Percentiles rank a stretch among this genome's conserved stretches.
phyloP scores from a whole-genome alignment of 1,140 invertebrate species.

The Drosophila pallidifrons region DNA sequence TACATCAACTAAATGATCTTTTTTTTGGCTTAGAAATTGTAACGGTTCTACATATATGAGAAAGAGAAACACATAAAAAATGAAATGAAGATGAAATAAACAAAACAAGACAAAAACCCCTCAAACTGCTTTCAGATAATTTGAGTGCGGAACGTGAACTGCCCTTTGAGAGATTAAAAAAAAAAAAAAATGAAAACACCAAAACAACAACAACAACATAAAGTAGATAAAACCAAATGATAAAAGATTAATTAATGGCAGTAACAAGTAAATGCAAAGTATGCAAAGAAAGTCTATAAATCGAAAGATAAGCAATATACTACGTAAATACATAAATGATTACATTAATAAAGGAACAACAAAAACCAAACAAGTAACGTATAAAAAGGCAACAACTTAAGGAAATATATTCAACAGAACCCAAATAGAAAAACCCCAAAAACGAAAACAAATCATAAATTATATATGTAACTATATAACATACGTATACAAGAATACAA shows the following conservation, averaged over 20 bases:
- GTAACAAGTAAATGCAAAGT: slow-evolving; percentile 2
- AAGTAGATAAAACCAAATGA: slow-evolving; percentile 8
- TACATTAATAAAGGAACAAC: slow-evolving; percentile 64
- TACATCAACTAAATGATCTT: slow-evolving; percentile 29
- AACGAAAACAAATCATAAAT: slow-evolving; percentile 57
- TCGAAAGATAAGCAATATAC: slow-evolving; percentile 63
- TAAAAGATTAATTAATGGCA: slow-evolving; percentile 4
- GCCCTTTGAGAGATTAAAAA: slow-evolving; percentile 79
- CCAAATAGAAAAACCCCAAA: slow-evolving; percentile 18
- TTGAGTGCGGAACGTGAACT: slow-evolving; percentile 75
- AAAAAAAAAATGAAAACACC: slow-evolving; percentile 33
- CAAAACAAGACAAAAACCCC: slow-evolving; percentile 11
- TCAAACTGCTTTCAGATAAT: slow-evolving; percentile 46
- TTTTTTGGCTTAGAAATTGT: slow-evolving; percentile 47
- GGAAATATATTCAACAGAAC: slow-evolving; percentile 58
- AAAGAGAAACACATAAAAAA: slow-evolving; percentile 20
- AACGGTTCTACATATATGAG: slow-evolving; percentile 23
- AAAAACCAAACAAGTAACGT: slow-evolving; percentile 24
- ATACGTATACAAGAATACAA: slow-evolving; percentile 46
- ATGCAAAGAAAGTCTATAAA: slow-evolving; percentile 37
- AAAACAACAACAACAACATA: slow-evolving; percentile 18
- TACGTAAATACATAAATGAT: slow-evolving; percentile 49
- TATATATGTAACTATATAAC: slow-evolving; percentile 70
- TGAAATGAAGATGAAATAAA: background rate
- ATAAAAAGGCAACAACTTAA: slow-evolving; percentile 42